Evolutionary conservation across 2,797 vertebrate species (phyloP), one percentile per base, ranked within the genome.

Genomic region (Percopsis omiscomaycus): DNA sequence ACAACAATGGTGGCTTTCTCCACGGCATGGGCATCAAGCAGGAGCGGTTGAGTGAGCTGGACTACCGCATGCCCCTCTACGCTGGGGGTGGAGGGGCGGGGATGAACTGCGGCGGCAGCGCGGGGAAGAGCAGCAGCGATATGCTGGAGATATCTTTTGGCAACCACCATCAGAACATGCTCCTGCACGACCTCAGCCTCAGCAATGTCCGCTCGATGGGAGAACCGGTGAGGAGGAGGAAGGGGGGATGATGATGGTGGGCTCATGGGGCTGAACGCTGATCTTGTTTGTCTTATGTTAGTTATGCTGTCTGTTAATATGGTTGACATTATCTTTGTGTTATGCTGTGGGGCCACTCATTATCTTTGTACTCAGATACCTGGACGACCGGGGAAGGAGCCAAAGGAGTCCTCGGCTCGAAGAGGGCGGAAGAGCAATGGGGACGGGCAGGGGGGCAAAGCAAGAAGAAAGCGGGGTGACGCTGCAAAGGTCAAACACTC

Each of bases 11-110:
- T n/a, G 81, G 91, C 69, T 93, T 94, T 85, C 91, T 93, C 45
- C 92, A 94, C 71, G 91, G 91, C 79, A 92, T 98, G 84, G 96
- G 95, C 89, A 97, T 98, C 86, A 98, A 98, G 77, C 96, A 98
- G 79, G 96, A 98, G 89, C 95, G 96, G 69, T 88, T 94, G 55
- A 94, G 88, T 0, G 96, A 98, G 58, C 91, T 95, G 55, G 96
- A 98, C 79, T 94, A 93, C 75, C 87, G 94, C 84, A 87, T 95
- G 92, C 86, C 93, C 65, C 87, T 81, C 64, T 93, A 93, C 30
- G 60, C 87, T 0, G 81, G 87, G 6, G 85, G 86, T 1, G 86
- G 83, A 79, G 86, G 80, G 57, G 71, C 82, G 9, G 89, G 84
- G 58, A 67, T 84, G 42, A 83, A 79, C 77, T 89, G 89, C 48